Base-by-base conservation (phyloP, 2,888 invertebrate species). In the Conomelus anceps region DNA sequence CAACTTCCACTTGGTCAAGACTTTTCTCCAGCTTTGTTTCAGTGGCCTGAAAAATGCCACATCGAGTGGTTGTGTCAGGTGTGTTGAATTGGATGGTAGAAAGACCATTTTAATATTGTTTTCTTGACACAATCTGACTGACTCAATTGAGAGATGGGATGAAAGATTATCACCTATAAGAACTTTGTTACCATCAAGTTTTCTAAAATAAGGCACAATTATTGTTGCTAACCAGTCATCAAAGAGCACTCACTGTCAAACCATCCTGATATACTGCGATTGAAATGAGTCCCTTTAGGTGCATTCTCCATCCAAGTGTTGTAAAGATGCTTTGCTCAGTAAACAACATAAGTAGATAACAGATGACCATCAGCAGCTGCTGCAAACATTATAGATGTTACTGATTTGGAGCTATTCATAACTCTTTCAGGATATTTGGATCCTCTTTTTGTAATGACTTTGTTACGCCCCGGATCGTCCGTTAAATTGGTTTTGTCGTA, bases 151-250 rank as follows among this genome's bases (percentile, higher is more conserved):
- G 84, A 90, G 84, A 29, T 89, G 90, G n/a, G 88, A 85, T n/a
- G 88, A 89, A 22, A 89, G 84, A 23, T 93, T 93, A 90, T 93
- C 92, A 7, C 93, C 93, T 89, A 93, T 92, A 41, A 93, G 84
- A 22, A 92, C 91, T 90, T 92, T 92, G 88, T 86, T 90, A 11
- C 92, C 92, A 23, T 88, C 24, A 84, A 91, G 90, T 86, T 90
- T 90, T 88, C 90, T 91, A 85, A 91, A 90, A 88, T 91, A 92
- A 84, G 92, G 92, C 34, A 92, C 88, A 63, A 90, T 91, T 17
- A 91, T 89, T 29, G 90, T 89, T 26, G 90, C 22, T 63, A 92
- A 91, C 92, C 92, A 92, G 89, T 92, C 92, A 29, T 91, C 90
- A 90, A 93, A 92, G n/a, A n/a, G 87, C 89, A 90, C 11, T 84